Evolutionary conservation across 2,888 invertebrate species (phyloP).

Genomic region (Hirtodrosophila cameraria): DNA sequence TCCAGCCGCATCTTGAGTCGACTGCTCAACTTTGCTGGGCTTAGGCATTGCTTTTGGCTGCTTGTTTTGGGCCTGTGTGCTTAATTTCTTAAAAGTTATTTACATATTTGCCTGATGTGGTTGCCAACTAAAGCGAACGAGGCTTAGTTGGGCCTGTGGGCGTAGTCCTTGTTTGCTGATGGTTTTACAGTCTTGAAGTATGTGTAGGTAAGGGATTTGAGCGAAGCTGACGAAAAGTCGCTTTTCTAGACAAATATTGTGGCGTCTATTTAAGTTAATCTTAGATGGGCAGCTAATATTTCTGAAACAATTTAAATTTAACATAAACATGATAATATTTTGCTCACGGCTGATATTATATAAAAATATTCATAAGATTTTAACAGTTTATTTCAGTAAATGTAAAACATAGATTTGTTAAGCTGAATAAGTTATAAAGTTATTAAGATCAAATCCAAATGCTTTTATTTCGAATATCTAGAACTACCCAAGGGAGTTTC

Average conservation of each 20-base stretch:
- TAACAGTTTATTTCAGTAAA: too few relatives aligned
- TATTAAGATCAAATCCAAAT: too few relatives aligned
- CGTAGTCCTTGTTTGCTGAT: constrained; percentile 39
- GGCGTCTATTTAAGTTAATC: constrained; percentile 23
- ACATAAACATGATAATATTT: constrained; percentile 1
- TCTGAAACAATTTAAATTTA: constrained; percentile 1
- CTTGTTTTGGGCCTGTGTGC: constrained; percentile 58
- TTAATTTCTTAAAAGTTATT: constrained; percentile 77
- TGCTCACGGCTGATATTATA: too few relatives aligned
- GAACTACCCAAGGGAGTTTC: too few relatives aligned
- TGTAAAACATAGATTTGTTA: too few relatives aligned
- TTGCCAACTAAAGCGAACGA: constrained; percentile 60
- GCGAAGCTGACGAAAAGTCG: constrained; percentile 15
- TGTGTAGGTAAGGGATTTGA: constrained; percentile 24
- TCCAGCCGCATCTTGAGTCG: constrained; percentile 22
- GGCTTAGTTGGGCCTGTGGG: constrained; percentile 40
- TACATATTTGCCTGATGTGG: constrained; percentile 75
- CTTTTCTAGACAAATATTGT: constrained; percentile 30
- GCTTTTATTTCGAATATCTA: too few relatives aligned
- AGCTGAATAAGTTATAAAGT: too few relatives aligned
- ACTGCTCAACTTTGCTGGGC: constrained; percentile 18
- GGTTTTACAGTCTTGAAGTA: constrained; percentile 18
- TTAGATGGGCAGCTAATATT: not conserved
- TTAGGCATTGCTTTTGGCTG: constrained; percentile 33
- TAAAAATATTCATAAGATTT: too few relatives aligned